Conservation (phyloP, 2,797 vertebrate species). For the Chloroceryle amazona region DNA sequence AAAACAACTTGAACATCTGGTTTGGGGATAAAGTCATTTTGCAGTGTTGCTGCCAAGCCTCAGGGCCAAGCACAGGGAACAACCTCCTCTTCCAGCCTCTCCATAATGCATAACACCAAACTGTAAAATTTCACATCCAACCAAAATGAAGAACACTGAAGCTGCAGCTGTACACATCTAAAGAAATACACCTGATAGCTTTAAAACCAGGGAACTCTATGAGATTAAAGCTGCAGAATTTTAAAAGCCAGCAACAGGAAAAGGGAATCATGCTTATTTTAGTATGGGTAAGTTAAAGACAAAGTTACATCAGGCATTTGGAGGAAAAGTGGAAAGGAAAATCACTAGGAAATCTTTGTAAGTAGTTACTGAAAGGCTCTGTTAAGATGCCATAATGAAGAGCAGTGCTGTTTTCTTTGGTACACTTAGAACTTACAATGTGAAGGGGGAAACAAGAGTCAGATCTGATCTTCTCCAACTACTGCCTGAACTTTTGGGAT, state of each 20-base stretch:
- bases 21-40: constrained; percentile 84
- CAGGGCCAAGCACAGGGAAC: constrained; percentile 80
- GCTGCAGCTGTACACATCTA: constrained; percentile 6
- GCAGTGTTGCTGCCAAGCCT: constrained; percentile 76
- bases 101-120: constrained; percentile 69
- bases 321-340: constrained; percentile 24
- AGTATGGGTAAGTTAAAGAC: constrained; percentile 17
- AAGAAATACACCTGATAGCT: constrained; percentile 58
- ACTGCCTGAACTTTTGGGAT: constrained; percentile 18
- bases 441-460: constrained; percentile 9
- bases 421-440: neutral
- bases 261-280: neutral
- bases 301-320: neutral
- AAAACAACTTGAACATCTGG: constrained; percentile 86
- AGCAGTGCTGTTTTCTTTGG: constrained; percentile 14
- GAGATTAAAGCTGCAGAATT: constrained; percentile 33
- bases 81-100: constrained; percentile 66
- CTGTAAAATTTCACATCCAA: constrained; percentile 69
- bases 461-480: neutral
- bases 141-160: constrained; percentile 65
- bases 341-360: neutral
- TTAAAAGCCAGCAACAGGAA: neutral
- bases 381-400: neutral
- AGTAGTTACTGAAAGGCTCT: constrained; percentile 26
- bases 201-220: constrained; percentile 27